Evolutionary conservation across 2,113 vertebrate species (phyloP), one percentile per base, ranked within the genome.

Genomic region (Lampris megalopsis): DNA sequence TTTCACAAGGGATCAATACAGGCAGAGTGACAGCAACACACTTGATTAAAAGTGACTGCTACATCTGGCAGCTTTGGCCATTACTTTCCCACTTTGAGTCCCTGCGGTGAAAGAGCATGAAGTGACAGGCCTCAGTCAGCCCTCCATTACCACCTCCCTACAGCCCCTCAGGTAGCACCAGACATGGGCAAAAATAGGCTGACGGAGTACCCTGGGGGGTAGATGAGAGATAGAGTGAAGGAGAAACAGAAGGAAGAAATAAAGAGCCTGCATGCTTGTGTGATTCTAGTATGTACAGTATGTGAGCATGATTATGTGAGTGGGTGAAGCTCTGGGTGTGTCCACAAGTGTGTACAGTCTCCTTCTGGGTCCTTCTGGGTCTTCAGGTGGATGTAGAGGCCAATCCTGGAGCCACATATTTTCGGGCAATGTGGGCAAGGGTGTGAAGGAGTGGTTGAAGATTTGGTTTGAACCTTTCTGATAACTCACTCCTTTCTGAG

Each of bases 41-140:
- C 91, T 93, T 92, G 93, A 95, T 95, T 95, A 93, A 94, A 95
- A 94, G 91, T 94, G 94, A 95, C 92, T 89, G 91, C 92, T 94
- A 93, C 93, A 94, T 95, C 92, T 94, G 91, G 92, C 91, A 94
- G 91, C 83, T 86, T 72, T 50, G 73, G 89, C 92, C 92, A 93
- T 94, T 94, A 93, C 92, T 92, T 92, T 93, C 91, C 90, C 93
- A 93, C 89, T 85, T 81, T 53, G 71, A 82, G 84, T 91, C 92
- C 91, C 93, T 54, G 24, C 83, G 89, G 91, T 90, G 90, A 91
- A 89, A 81, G 91, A 90, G 90, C 92, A 91, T 84, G 85, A 94
- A 94, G 94, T 92, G 91, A 94, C 92, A 94, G 91, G 88, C 84
- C 86, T 88, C 88, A 90, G 92, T 87, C 92, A 90, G 88, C 71